Evolutionary conservation across 1,140 invertebrate species (phyloP), one percentile per base, ranked within the genome.

Genomic region (Thaumetopoea pityocampa): DNA sequence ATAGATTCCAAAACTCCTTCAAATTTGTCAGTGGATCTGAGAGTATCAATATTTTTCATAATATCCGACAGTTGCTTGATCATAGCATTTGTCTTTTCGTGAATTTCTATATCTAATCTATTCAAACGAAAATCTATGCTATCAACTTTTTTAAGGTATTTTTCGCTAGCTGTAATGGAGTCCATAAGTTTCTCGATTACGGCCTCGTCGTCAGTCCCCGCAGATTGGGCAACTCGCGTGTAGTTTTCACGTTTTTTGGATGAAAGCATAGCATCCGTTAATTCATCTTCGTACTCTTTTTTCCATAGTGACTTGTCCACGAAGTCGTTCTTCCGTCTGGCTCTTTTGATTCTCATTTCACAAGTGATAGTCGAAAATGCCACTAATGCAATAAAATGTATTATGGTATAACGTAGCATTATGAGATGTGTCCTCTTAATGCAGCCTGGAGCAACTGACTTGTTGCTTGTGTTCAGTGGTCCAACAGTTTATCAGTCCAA

Each of bases 81-180:
- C 32, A 83, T 79, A 2, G 40, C 55, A 26, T 81, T 73, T 0
- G 79, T 69, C 53, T 81, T 83, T 27, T 83, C 77, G 23, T 83
- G 79, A 4, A 83, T 53, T 58, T 81, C 79, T 28, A 79, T 78
- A 37, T 83, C 77, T 15, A 83, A 37, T 22, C 79, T 59, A 23
- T 81, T 83, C 17, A 83, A 45, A 59, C 71, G 62, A 27, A 81
- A 83, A 30, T 83, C 79, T 9, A 83, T 76, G 24, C 67, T 71
- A 11, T 79, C 76, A 7, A 81, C 52, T 60, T 78, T 78, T 37
- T 76, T 79, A 7, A 83, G 46, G 51, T 79, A 79, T 44, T 70
- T 79, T 51, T 83, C 76, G 35, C 77, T 83, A 2, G 72, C 70
- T 3, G 72, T 67, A 23, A 83, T 70, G 0, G 63, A 69, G 2